Base-by-base conservation (phyloP, 1,140 invertebrate species). In the Acromyrmex heyeri region DNA sequence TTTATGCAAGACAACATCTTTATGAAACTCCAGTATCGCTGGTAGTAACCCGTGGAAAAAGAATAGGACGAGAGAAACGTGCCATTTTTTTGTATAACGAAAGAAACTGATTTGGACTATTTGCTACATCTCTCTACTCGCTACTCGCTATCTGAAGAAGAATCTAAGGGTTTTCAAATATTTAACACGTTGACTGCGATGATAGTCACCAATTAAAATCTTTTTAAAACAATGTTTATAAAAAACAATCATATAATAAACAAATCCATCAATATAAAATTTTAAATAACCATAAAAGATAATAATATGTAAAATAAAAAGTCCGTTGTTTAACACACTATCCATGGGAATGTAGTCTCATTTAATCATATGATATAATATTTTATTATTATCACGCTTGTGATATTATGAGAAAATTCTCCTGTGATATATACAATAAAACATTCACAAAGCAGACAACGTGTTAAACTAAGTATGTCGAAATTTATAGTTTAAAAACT, bases 41-140 rank as follows among this genome's bases (percentile, higher is more conserved):
- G n/a, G 18, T 5, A 34, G 24, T 61, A 83, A 61, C 70, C 69
- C 53, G 27, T 44, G 53, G 69, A 34, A 75, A 83, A 83, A 83
- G 7, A 57, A 57, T 70, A 24, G 10, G 34, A 27, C 27, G 55
- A 21, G 24, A 61, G 57, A 83, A 83, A 75, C 30, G 21, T 59
- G 79, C 67, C 67, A 82, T 61, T 34, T 73, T 57, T 24, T 73
- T 24, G n/a, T 44, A 44, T 64, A 34, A 14, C 8, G 8, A 44
- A 2, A 12, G 38, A 44, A 70, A 72, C 48, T 59, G 18, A 34
- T 3, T 16, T 21, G 2, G 27, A 73, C 24, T 61, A 59, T 16
- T 72, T 34, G 12, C 18, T 69, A 79, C 14, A 24, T 55, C n/a
- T 3, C 30, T 69, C 27, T 55, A 79, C 0, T 67, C 27, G 4